Conservation (phyloP, 2,113 vertebrate genomes). For the Trachemys scripta region DNA sequence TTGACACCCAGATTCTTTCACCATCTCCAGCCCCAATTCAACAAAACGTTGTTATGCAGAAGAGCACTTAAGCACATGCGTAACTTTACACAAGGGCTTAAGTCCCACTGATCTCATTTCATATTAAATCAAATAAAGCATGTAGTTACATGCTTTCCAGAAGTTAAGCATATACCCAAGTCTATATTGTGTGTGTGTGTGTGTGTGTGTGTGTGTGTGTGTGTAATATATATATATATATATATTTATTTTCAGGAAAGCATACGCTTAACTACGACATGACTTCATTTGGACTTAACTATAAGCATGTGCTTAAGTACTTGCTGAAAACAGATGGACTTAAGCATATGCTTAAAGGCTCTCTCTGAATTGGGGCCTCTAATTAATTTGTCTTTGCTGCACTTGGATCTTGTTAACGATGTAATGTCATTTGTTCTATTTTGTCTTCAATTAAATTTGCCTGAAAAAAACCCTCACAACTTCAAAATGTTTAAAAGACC, state of each 20-base stretch:
- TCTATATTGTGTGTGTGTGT: background rate
- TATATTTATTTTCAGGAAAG: background rate
- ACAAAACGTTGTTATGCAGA: background rate
- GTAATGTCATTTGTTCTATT: background rate
- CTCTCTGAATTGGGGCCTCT: background rate
- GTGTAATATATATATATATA: background rate
- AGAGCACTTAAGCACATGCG: background rate
- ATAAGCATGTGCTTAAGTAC: conserved; percentile 15
- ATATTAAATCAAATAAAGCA: background rate
- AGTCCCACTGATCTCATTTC: background rate
- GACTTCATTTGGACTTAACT: conserved; percentile 13
- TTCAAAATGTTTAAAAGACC: conserved; percentile 41
- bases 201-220: too few relatives aligned
- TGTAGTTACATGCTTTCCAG: background rate
- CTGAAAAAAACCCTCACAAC: conserved; percentile 42
- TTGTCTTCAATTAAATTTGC: conserved; percentile 37
- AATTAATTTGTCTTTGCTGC: conserved; percentile 9
- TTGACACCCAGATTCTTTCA: background rate
- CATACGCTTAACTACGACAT: conserved; percentile 23
- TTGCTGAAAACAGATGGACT: background rate
- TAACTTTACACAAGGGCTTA: background rate
- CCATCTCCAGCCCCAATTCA: conserved; percentile 37
- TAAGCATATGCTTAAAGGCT: conserved; percentile 21
- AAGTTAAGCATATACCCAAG: conserved; percentile 46
- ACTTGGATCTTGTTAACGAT: background rate